Evolutionary conservation across 2,797 vertebrate genomes (phyloP).

Genomic region (Propithecus deckenii): DNA sequence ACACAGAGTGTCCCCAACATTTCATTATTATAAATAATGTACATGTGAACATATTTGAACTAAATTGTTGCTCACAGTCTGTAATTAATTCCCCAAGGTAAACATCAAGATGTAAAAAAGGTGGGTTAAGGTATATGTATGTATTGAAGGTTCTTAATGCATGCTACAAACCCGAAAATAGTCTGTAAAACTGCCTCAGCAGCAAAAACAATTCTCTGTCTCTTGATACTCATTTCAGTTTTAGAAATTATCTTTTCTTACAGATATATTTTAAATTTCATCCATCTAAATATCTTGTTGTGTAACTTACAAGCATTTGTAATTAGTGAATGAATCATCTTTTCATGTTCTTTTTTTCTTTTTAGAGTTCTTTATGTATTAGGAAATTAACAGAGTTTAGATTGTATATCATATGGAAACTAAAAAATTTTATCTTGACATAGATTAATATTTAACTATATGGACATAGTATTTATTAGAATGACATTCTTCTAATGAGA

Average conservation of each 20-base stretch:
- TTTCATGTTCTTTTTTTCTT: neutral
- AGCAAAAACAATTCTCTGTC: neutral
- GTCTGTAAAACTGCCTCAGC: neutral
- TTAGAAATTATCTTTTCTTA: neutral
- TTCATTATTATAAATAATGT: neutral
- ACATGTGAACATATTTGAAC: neutral
- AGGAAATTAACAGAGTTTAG: neutral
- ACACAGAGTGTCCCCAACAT: neutral
- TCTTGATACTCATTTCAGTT: neutral
- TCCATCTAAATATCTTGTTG: fast-evolving
- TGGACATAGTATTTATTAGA: neutral
- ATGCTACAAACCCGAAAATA: neutral
- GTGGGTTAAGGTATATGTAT: fast-evolving
- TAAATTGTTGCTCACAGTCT: no score
- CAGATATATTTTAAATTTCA: neutral
- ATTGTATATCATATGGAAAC: neutral
- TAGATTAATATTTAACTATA: neutral
- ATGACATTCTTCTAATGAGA: neutral
- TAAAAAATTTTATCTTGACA: neutral
- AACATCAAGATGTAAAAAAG: neutral
- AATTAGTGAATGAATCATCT: neutral
- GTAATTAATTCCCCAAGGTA: neutral
- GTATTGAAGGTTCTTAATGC: neutral
- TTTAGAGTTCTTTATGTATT: neutral
- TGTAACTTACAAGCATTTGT: neutral